Evolutionary conservation across 2,113 vertebrate species (phyloP), one percentile per base, ranked within the genome.

Genomic region (Sylvietta virens): DNA sequence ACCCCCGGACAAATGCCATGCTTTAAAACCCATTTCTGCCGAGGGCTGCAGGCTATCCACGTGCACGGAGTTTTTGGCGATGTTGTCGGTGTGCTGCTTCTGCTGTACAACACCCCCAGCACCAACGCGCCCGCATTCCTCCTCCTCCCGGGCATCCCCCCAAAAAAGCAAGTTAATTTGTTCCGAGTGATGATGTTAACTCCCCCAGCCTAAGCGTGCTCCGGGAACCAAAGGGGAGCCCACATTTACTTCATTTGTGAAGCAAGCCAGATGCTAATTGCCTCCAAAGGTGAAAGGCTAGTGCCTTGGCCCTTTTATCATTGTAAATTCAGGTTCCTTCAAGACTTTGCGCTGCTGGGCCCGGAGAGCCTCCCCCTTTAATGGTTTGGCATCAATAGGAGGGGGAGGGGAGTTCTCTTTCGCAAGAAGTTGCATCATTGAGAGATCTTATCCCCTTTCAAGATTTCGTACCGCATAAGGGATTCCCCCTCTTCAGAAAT

Each of bases 261-360:
- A 94, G 90, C 84, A 93, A 95, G 94, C 90, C 96, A 97, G 93
- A 97, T 96, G 94, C 96, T 95, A 97, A 95, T 95, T 88, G 92
- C 94, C 95, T 97, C 95, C 86, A 95, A 95, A 94, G 93, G 96
- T 77, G 84, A 97, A 94, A 97, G 89, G 79, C 82, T 87, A 97
- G 83, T 81, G 92, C 95, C 93, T 80, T 81, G 95, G 86, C 93
- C 89, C 90, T 97, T 97, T 96, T 94, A 91, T 88, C 96, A 94
- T 84, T 97, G 79, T 77, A 96, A 87, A 95, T 94, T 88, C 91
- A 80, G 96, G 92, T 93, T 92, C 86, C 93, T 96, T 35, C 86
- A 95, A 94, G 93, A 91, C 94, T 94, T 92, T 72, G 76, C 47
- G 53, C 93, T 66, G 79, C 74, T 74, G 91, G 80, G 72, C 58